Evolutionary conservation across 2,113 vertebrate species (phyloP).

Genomic region (Phylloscopus trochiloides): DNA sequence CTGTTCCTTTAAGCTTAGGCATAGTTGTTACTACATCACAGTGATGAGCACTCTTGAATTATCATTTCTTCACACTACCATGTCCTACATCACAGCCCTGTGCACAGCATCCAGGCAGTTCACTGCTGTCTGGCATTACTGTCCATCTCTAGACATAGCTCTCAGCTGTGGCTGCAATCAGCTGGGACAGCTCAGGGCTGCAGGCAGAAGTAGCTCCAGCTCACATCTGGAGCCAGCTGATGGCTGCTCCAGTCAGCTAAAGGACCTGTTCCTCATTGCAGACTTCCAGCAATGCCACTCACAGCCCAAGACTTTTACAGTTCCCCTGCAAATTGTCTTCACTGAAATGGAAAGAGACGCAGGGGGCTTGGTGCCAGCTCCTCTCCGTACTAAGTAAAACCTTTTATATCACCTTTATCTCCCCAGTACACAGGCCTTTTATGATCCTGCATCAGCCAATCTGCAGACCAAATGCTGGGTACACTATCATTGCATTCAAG

Average conservation of each 20-base stretch:
- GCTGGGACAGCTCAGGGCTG: background rate
- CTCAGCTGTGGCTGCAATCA: background rate
- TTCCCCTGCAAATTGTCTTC: background rate
- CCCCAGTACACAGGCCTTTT: background rate
- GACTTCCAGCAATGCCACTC: background rate
- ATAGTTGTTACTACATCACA: background rate
- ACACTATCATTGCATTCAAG: background rate
- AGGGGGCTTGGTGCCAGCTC: background rate
- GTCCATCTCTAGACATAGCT: background rate
- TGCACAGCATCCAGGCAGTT: background rate
- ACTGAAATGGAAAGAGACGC: background rate
- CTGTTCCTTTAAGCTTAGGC: background rate
- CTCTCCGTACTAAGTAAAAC: background rate
- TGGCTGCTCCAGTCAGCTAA: background rate
- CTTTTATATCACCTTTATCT: background rate
- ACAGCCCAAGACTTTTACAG: background rate
- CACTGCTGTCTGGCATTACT: background rate
- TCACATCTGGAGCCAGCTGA: background rate
- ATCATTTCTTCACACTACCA: background rate
- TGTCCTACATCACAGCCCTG: background rate
- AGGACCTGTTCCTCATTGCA: background rate
- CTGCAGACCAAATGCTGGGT: background rate
- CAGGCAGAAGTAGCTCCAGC: background rate
- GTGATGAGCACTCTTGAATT: background rate
- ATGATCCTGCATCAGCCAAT: background rate